Base-by-base conservation (phyloP, 30 jellyfish, hydroid and myxozoan genomes). In the Hydractinia symbiolongicarpus region DNA sequence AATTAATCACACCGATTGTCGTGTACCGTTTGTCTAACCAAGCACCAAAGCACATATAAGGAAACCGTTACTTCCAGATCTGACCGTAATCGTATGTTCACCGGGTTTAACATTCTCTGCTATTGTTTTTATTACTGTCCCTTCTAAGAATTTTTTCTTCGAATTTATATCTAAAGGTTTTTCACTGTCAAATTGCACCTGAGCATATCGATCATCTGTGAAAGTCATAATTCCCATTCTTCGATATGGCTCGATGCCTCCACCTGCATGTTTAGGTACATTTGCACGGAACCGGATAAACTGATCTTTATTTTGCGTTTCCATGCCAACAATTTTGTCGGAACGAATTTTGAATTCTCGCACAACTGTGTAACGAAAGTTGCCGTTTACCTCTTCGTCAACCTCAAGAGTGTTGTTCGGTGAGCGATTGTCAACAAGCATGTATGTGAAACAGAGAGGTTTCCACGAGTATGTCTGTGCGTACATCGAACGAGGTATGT, bases 61-160 rank as follows among this genome's bases (percentile, higher is more conserved):
- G 79, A 94, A 94, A 8, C 99, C 99, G 50, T 84, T 50, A 5
- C 89, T 88, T 64, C 95, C 96, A 9, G 99, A 94, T 54, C 90
- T 79, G 8, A 94, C 78, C 0, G 89, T 79, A 79, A 94, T 81
- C 54, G 81, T 61, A 60, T 94, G 99, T n/a, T 85, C 95, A 10
- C 99, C 99, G 11, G 99, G 99, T 0, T 81, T n/a, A 20, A 94
- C 90, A 61, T 94, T 82, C n/a, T 84, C 84, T 10, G 99, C 99
- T 10, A 94, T 81, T 55, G 83, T 79, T 54, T 87, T 87, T 50
- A 94, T 56, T 9, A 88, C 95, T 9, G 99, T 94, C 56, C 99
- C 99, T 88, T 94, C 99, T 77, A 94, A 67, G 88, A 94, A 94
- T 72, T 69, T 81, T 88, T 94, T 94, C 54, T 82, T 83, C n/a